phyloP scores from a whole-genome alignment of 2,797 vertebrate species.

The Naso thynnoides region DNA sequence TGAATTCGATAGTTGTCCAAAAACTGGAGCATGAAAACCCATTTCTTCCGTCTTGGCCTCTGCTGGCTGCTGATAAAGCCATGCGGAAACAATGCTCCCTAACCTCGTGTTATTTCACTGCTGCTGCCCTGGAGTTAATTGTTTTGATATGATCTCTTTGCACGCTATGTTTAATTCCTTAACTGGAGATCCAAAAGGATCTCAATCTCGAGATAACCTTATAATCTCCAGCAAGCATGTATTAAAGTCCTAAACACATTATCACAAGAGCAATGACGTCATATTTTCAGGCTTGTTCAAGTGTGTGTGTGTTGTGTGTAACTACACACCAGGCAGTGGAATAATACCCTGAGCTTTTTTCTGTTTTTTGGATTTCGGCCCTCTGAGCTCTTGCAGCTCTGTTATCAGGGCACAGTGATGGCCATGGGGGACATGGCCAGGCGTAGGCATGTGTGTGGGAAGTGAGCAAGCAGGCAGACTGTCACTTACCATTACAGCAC shows the following conservation, averaged over 20 bases:
- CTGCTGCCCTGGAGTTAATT: constrained; percentile 43
- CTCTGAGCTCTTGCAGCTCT: constrained; percentile 58
- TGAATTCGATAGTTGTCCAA: constrained; percentile 19
- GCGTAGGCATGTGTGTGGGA: constrained; percentile 75
- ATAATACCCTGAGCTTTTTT: constrained; percentile 41
- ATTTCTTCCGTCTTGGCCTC: constrained; percentile 17
- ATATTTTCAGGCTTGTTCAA: constrained; percentile 25
- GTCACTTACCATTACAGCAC: constrained; percentile 89
- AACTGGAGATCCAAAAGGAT: constrained; percentile 38
- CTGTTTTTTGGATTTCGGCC: constrained; percentile 39
- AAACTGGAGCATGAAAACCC: constrained; percentile 43
- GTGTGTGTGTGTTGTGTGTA: constrained; percentile 51
- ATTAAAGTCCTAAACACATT: constrained; percentile 37
- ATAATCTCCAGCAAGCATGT: constrained; percentile 24
- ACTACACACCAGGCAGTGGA: constrained; percentile 55
- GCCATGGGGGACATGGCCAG: constrained; percentile 76
- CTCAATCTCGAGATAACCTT: constrained; percentile 46
- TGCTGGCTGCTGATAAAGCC: constrained; percentile 43
- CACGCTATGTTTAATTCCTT: constrained; percentile 59
- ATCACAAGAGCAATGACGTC: constrained; percentile 35
- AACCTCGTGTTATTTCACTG: constrained; percentile 41
- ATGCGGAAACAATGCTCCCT: constrained; percentile 48
- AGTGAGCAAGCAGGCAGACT: constrained; percentile 84
- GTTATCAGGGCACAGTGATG: constrained; percentile 85
- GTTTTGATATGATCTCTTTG: constrained; percentile 55